phyloP scores from a whole-genome alignment of 2,113 vertebrate species.

The Oncorhynchus mykiss region DNA sequence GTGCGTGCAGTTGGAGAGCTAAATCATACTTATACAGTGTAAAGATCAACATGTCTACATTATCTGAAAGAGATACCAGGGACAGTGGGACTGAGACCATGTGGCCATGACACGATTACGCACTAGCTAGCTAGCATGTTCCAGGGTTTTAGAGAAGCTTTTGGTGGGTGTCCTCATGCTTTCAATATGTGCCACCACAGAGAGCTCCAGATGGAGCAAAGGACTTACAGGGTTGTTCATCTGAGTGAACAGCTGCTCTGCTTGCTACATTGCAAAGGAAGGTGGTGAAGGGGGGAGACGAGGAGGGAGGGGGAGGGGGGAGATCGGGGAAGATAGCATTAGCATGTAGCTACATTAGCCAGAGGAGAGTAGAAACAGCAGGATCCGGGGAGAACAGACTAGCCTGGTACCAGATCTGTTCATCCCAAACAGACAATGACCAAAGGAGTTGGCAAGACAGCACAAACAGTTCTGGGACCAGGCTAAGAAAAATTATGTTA shows the following conservation, averaged over 20 bases:
- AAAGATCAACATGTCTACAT: not conserved
- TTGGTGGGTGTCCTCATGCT: constrained; percentile 84
- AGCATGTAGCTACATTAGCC: constrained; percentile 61
- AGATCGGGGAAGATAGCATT: constrained; percentile 87
- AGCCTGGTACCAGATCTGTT: constrained; percentile 55
- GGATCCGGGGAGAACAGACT: constrained; percentile 42
- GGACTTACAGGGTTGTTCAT: constrained; percentile 99
- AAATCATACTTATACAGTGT: not conserved
- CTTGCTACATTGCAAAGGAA: constrained; percentile 96
- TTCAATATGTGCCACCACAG: constrained; percentile 82
- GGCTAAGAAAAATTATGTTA: constrained; percentile 4
- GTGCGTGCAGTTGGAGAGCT: too few relatives aligned
- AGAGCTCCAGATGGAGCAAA: constrained; percentile 67
- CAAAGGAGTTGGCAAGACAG: too few relatives aligned
- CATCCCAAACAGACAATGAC: too few relatives aligned
- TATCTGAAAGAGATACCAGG: not conserved
- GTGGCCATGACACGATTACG: not conserved
- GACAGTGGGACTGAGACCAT: not conserved
- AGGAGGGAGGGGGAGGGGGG: constrained; percentile 68
- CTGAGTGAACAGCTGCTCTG: constrained; percentile 99
- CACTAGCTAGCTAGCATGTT: not conserved
- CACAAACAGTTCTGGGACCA: too few relatives aligned
- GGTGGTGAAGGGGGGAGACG: constrained; percentile 23
- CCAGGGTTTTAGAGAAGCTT: not conserved
- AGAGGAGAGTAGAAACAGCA: constrained; percentile 51